These are phyloP conservation scores for Galerucella pusilla DNA, from an alignment of 2,888 invertebrate genomes.

Conservation along the genomic window DNA sequence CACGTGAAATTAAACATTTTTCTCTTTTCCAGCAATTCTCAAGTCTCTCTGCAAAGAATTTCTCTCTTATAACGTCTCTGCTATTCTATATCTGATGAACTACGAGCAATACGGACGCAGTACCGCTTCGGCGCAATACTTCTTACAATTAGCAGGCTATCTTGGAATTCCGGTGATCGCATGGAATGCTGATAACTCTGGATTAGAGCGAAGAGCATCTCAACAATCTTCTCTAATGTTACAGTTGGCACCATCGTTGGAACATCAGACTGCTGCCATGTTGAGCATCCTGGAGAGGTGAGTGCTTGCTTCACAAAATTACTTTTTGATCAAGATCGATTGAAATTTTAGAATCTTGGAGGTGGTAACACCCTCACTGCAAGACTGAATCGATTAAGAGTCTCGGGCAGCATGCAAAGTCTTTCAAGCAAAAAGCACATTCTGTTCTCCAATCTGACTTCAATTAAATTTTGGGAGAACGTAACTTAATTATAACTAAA, in stretches of 20 bases:
- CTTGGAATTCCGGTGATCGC: constrained; percentile 94
- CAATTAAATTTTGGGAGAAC: too few relatives aligned
- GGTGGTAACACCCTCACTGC: too few relatives aligned
- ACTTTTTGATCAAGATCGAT: too few relatives aligned
- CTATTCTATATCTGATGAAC: constrained; percentile 95
- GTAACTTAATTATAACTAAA: too few relatives aligned
- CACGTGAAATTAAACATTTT: background rate
- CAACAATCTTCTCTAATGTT: constrained; percentile 91
- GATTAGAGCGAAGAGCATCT: constrained; percentile 77
- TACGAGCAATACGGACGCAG: constrained; percentile 93
- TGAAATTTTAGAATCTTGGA: too few relatives aligned
- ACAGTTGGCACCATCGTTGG: constrained; percentile 95
- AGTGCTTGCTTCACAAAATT: background rate
- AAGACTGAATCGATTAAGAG: too few relatives aligned
- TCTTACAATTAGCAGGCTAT: constrained; percentile 92
- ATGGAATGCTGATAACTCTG: constrained; percentile 98
- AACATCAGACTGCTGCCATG: constrained; percentile 97
- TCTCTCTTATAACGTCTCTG: constrained; percentile 88
- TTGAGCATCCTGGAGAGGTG: constrained; percentile 87
- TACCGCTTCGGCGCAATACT: constrained; percentile 94
- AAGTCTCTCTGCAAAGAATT: constrained; percentile 91
- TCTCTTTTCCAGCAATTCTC: constrained; percentile 77
- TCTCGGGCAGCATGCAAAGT: too few relatives aligned
- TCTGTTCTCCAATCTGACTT: too few relatives aligned
- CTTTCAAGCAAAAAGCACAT: too few relatives aligned